Conservation (phyloP, 2,797 vertebrate species). For the Lophotriccus pileatus region DNA sequence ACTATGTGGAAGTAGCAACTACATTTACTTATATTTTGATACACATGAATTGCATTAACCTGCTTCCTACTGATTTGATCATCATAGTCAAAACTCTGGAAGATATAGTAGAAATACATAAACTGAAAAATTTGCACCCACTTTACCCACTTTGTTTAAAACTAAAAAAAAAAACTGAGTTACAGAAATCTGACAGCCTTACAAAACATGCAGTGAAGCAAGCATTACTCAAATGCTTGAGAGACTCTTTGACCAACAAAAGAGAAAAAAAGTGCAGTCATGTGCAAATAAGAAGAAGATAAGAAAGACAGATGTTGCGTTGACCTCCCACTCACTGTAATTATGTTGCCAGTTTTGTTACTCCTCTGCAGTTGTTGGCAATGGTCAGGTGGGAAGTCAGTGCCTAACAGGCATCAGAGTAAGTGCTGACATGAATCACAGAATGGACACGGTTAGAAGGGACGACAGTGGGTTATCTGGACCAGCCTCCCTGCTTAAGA, state of each 20-base stretch:
- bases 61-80: neutral
- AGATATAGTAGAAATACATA: neutral
- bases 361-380: constrained; percentile 27
- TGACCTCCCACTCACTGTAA: constrained; percentile 14
- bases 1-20: neutral
- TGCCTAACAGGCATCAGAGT: neutral
- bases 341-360: neutral
- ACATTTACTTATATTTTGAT: neutral
- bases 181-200: constrained; percentile 19
- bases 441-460: neutral
- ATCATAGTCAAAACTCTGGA: neutral
- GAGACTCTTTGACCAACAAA: constrained; percentile 32
- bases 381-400: constrained; percentile 19
- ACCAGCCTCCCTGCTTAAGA: neutral
- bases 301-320: constrained; percentile 41
- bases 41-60: neutral
- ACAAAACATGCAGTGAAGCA: constrained; percentile 19
- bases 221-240: constrained; percentile 28
- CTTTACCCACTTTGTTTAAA: neutral
- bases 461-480: neutral
- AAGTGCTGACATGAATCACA: constrained; percentile 27
- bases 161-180: neutral
- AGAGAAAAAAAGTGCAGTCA: neutral
- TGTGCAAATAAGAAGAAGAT: constrained; percentile 34
- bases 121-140: neutral